Base-by-base conservation (phyloP, 2,113 vertebrate species). In the Tonatia bakeri region DNA sequence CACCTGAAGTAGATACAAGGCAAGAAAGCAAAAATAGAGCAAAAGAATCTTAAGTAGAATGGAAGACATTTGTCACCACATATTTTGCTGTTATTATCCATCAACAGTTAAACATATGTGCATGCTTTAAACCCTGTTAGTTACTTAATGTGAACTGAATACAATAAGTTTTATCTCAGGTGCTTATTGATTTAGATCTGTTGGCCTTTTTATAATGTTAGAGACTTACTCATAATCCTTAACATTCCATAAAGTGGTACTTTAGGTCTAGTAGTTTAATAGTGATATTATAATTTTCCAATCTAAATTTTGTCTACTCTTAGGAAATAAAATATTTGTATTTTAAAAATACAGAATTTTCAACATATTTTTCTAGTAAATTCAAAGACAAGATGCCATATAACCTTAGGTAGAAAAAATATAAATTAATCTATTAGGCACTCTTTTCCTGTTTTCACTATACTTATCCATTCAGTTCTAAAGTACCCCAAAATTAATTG, bases 121-220 rank as follows among this genome's bases (percentile, higher is more conserved):
- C 0, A 24, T 61, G 59, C 5, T 85, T 79, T 43, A 77, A 95
- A 70, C 20, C 11, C 24, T 6, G 2, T 56, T 67, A 86, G 31
- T 69, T 91, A 17, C 16, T 38, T 67, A 52, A 47, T 1, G 7
- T 59, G 95, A 96, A 54, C 0, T 8, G 5, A 90, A 40, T 47
- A 1, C 14, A 36, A 4, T 19, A 17, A 11, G 4, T 26, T 89
- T 85, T 73, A 38, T 43, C 47, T 83, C 33, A 91, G 28, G 56
- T 22, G 3, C 8, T 87, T 92, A 81, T 65, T 91, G 72, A 88
- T 4, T 47, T 79, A 92, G 70, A 33, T 82, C 28, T 89, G 3
- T 54, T 80, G 52, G 4, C 12, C 1, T 73, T 93, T 67, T 91
- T 40, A 0, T 90, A 15, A 67, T 87, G 91, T 96, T 84, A 67